Base-by-base conservation (phyloP, 2,888 invertebrate genomes). In the Odontothrips loti region DNA sequence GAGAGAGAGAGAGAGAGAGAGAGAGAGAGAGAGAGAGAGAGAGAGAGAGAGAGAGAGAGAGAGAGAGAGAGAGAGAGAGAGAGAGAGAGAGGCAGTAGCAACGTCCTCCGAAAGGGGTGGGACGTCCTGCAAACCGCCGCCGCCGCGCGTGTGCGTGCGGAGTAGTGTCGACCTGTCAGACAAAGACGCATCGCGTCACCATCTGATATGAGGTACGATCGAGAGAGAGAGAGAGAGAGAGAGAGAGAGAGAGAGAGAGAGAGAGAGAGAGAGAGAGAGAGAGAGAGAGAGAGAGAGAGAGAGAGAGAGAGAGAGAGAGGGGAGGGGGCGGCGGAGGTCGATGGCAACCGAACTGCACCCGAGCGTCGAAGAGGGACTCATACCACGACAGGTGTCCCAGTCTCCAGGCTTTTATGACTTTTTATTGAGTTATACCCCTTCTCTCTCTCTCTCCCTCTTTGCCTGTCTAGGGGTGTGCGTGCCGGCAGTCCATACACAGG, bases 21-120 rank as follows among this genome's bases (percentile, higher is more conserved):
- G 63, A 63, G 63, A 63, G 63, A 63, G 63, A 63, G 17, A n/a
- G 17, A 63, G 63, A 63, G 63, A 63, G 63, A 63, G 63, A n/a
- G 68, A 68, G 68, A 23, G 68, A 68, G 68, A 68, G 68, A 68
- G 23, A n/a, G 68, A 68, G 68, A 68, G 68, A 75, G 58, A 58
- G 58, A 58, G 68, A 68, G 23, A 68, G 68, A 68, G 68, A 68
- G 68, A 68, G 68, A 68, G 68, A 23, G 68, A 68, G 68, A 23
- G 68, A 68, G 68, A 68, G 68, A 68, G 68, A 68, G 68, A 68
- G 68, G 23, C 23, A 68, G 68, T 10, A 20, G 58, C 15, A 20
- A 0, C 58, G 58, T 58, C 17, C 58, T 20, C 20, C 58, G 58
- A 43, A 43, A 43, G 34, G 34, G 34, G 34, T 43, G 34, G 34